Evolutionary conservation across 2,113 vertebrate genomes (phyloP), one percentile per base, ranked within the genome.

Genomic region (Aspiorhynchus laticeps): DNA sequence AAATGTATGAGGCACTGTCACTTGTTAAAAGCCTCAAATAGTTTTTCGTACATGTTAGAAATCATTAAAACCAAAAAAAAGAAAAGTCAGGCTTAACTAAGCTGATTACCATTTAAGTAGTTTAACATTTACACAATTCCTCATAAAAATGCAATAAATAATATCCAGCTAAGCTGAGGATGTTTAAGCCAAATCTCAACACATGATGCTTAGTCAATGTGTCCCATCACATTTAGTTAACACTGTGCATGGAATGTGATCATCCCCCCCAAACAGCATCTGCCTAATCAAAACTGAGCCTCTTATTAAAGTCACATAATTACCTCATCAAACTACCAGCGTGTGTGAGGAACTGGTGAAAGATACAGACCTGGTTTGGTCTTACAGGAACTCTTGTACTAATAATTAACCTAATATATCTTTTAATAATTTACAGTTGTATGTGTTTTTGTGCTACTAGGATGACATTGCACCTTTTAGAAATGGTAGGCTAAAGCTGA

Each of bases 231-330:
- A 74, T 74, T 84, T 74, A 38, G 48, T 69, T 59, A 74, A 74
- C 51, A 59, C 83, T 59, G 43, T 31, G 83, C 69, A 73, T 74
- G 83, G 69, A 84, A 75, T 2, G 7, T 4, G 83, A 84, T 84
- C 15, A 7, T 84, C 69, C 24, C 67, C 69, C 17, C 83, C 69
- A 38, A 84, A 74, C 46, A 74, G 69, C 14, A 28, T 59, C 83
- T 74, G 46, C 46, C 19, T 74, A 74, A 84, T 84, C 83, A 84
- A 84, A 38, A 48, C 48, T 41, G 83, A 84, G 83, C 69, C 48
- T 43, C 83, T 84, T 84, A 73, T 73, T 84, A 84, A 74, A 84
- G 48, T 84, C 83, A 38, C 67, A 15, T 84, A 84, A 74, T 84
- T 84, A 84, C 67, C 51, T 53, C 83, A 59, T 84, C 69, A 84